Percentiles rank a stretch among this genome's conserved stretches.
phyloP scores from a whole-genome alignment of 2,888 invertebrate genomes.

The Ichneumon xanthorius region DNA sequence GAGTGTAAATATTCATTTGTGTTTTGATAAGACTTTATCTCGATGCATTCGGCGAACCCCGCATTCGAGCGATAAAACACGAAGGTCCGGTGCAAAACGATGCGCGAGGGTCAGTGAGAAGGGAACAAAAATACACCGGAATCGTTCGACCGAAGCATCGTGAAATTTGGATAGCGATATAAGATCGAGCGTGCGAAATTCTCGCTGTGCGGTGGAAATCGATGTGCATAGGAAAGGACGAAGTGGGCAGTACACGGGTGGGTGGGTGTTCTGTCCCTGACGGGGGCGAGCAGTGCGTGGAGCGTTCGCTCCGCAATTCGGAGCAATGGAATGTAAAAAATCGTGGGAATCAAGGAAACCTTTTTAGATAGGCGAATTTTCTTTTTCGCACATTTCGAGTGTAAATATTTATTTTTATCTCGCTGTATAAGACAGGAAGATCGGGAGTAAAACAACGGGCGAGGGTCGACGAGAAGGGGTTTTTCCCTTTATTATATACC shows the following conservation, averaged over 20 bases:
- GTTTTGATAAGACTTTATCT: no score
- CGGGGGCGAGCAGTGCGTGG: slow-evolving; percentile 16
- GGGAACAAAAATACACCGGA: slow-evolving; percentile 10
- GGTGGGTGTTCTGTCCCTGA: slow-evolving; percentile 11
- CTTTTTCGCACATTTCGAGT: not conserved
- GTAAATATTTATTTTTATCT: not conserved
- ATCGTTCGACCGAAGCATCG: not conserved
- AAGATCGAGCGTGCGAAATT: slow-evolving; percentile 28
- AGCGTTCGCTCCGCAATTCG: not conserved
- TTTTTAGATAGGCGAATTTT: not conserved
- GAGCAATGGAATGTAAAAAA: slow-evolving; percentile 7
- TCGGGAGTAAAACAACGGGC: not conserved
- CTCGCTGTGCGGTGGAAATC: slow-evolving; percentile 10
- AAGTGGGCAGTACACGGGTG: slow-evolving; percentile 20
- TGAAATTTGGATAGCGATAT: slow-evolving; percentile 25
- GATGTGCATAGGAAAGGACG: slow-evolving; percentile 23
- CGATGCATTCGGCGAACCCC: no score
- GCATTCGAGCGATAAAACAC: no score
- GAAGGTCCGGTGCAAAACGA: not conserved
- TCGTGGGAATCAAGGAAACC: not conserved
- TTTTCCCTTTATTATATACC: no score
- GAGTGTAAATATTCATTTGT: not conserved
- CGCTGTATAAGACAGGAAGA: not conserved
- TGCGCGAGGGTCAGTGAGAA: not conserved
- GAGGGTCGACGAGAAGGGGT: not conserved